Percentiles rank a stretch among this genome's conserved stretches.
Conservation (phyloP, 2,113 vertebrate genomes). For the Pollachius pollachius region DNA sequence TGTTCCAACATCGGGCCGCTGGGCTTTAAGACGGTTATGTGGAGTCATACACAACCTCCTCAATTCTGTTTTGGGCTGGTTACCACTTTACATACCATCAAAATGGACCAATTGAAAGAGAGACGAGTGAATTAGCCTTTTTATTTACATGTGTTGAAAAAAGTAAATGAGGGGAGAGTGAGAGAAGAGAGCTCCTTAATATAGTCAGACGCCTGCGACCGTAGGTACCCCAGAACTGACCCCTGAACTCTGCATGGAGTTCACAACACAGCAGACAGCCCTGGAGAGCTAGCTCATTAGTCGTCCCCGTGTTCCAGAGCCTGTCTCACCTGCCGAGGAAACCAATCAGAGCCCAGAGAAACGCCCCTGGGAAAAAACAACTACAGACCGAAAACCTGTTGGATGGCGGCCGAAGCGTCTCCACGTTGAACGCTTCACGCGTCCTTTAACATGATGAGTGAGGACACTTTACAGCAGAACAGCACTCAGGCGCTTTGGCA, state of each 20-base stretch:
- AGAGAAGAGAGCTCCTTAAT: conserved; percentile 78
- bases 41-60: too few species aligned
- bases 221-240: conserved; percentile 67
- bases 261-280: conserved; percentile 61
- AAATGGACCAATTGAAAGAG: background rate
- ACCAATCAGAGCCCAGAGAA: conserved; percentile 20
- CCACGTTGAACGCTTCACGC: conserved; percentile 24
- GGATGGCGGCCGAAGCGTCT: conserved; percentile 28
- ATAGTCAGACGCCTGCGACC: conserved; percentile 62
- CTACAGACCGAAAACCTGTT: background rate
- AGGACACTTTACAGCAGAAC: conserved; percentile 38
- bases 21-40: too few species aligned
- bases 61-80: too few species aligned
- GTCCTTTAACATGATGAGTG: conserved; percentile 36
- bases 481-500: conserved; percentile 38
- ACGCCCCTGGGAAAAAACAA: conserved; percentile 32
- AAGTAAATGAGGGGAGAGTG: conserved; percentile 54
- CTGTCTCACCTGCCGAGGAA: conserved; percentile 26
- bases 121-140: conserved; percentile 25
- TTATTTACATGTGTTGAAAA: conserved; percentile 76
- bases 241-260: conserved; percentile 59
- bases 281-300: conserved; percentile 26
- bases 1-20: too few species aligned
- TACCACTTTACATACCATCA: too few species aligned
- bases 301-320: conserved; percentile 30